A percentile compares a stretch with the other conserved stretches of the same genome.
phyloP scores from a whole-genome alignment of 2,113 vertebrate species.

The Macrotis lagotis region DNA sequence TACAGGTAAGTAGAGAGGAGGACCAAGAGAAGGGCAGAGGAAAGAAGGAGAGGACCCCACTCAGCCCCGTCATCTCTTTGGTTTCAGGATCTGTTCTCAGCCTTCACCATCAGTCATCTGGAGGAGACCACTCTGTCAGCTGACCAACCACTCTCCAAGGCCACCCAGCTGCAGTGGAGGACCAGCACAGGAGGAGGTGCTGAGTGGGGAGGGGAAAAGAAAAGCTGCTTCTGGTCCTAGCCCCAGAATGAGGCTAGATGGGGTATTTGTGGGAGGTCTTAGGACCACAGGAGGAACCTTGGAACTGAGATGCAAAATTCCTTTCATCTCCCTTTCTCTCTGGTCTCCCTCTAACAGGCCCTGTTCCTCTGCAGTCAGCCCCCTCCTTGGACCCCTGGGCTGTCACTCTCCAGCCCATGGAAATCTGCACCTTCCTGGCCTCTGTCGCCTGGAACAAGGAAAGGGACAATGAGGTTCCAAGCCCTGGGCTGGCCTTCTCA shows the following conservation, averaged over 20 bases:
- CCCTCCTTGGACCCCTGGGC: slow-evolving; percentile 47
- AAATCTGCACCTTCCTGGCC: slow-evolving; percentile 86
- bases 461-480: background rate
- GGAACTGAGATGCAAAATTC: background rate
- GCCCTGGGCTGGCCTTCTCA: background rate
- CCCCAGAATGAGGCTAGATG: background rate
- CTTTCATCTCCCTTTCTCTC: background rate
- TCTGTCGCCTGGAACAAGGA: background rate
- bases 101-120: slow-evolving; percentile 83
- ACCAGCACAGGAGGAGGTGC: slow-evolving; percentile 74
- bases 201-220: too few species aligned
- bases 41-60: background rate
- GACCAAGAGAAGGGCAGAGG: background rate
- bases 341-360: background rate
- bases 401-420: slow-evolving; percentile 89
- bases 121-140: slow-evolving; percentile 90
- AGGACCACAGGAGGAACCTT: background rate
- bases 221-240: background rate
- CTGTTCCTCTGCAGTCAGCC: background rate
- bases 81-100: slow-evolving; percentile 88
- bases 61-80: background rate
- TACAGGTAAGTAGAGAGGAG: slow-evolving; percentile 82
- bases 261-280: background rate
- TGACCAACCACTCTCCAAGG: slow-evolving; percentile 85
- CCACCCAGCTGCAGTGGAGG: slow-evolving; percentile 88